These are phyloP conservation scores for Coenonympha glycerion DNA, from an alignment of 2,888 invertebrate species.

Conservation along the genomic window DNA sequence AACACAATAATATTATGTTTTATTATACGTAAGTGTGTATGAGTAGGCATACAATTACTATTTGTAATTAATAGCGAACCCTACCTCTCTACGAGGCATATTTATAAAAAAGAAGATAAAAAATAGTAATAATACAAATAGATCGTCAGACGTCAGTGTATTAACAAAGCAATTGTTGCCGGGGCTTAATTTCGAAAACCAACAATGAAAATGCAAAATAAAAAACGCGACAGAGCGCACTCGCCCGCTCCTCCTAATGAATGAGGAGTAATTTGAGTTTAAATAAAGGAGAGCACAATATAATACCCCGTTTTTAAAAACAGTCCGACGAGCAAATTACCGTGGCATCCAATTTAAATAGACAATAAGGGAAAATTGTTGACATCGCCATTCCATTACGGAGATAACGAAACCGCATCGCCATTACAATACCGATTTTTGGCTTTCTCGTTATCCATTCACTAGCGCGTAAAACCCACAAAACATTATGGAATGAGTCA, in stretches of 20 bases:
- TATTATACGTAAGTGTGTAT: too few relatives aligned
- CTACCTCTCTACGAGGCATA: too few relatives aligned
- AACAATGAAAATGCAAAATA: constrained; percentile 61
- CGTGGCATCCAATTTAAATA: constrained; percentile 57
- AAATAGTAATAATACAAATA: constrained; percentile 55
- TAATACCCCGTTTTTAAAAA: constrained; percentile 64
- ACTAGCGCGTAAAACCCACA: constrained; percentile 5
- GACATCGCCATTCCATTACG: constrained; percentile 52
- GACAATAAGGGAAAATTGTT: constrained; percentile 56
- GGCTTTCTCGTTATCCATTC: constrained; percentile 21
- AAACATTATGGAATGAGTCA: constrained; percentile 3
- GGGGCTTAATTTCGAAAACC: constrained; percentile 70
- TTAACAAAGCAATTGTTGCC: constrained; percentile 71
- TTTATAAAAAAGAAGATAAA: neutral
- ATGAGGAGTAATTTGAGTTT: constrained; percentile 71
- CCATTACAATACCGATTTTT: constrained; percentile 26
- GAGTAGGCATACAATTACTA: too few relatives aligned
- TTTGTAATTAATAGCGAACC: too few relatives aligned
- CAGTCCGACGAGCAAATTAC: constrained; percentile 65
- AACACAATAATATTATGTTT: too few relatives aligned
- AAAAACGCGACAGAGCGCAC: constrained; percentile 63
- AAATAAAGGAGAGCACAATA: constrained; percentile 71
- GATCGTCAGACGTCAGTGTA: constrained; percentile 50
- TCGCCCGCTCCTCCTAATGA: constrained; percentile 64
- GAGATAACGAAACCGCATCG: constrained; percentile 35